Evolutionary conservation across 2,888 invertebrate genomes (phyloP), one percentile per base, ranked within the genome.

Genomic region (Panzeria rudis): DNA sequence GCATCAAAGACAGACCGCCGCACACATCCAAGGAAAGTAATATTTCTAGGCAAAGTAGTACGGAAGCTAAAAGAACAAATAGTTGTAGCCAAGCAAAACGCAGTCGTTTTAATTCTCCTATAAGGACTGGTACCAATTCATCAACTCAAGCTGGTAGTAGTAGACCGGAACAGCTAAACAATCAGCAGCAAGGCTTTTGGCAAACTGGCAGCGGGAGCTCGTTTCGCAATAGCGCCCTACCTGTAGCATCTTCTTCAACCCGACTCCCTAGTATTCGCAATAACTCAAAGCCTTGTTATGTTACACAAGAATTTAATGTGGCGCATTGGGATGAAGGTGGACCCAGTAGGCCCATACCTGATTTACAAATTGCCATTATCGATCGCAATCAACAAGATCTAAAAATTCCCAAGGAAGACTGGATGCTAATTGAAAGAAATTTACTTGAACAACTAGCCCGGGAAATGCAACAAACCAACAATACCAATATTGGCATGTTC

Each of bases 361-460:
- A 72, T 1, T 9, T 72, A 9, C 44, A 72, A 61, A 20, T 72
- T 23, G 72, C 72, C 59, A 61, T 72, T n/a, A 61, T 72, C 20
- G 72, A 72, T 61, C 59, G 72, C 13, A 72, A 59, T 23, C 23
- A 61, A 20, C 1, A 13, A 8, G 71, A 56, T 29, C 29, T 29
- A 0, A 71, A 71, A 25, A 29, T 71, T 20, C 29, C 25, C 11
- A 7, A 17, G 15, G 17, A 29, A 11, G 35, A 6, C n/a, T 59
- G 72, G 59, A 3, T 32, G 3, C 32, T 23, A 35, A 20, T 72
- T 2, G 32, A 72, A 61, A 29, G 47, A 35, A 8, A 47, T 3
- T 23, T 72, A 1, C 35, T 59, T 2, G 7, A 25, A 9, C 3
- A 44, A 32, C 11, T 61, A 15, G 9, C 13, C 2, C n/a, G 25